Percentiles rank a stretch among this genome's conserved stretches.
These are phyloP conservation scores for Onthophagus sagittarius DNA, from an alignment of 2,888 invertebrate species.

Conservation along the genomic window DNA sequence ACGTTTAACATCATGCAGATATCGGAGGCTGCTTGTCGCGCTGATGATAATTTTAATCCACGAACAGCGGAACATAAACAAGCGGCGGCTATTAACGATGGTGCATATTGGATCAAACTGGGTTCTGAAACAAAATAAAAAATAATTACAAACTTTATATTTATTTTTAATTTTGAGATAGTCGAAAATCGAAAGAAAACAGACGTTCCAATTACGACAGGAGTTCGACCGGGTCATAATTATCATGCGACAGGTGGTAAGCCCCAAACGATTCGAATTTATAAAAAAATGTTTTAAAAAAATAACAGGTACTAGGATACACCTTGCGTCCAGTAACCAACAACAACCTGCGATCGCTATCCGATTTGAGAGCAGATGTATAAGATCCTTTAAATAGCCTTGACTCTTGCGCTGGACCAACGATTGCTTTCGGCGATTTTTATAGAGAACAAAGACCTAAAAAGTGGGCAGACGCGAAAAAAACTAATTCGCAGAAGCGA, in stretches of 20 bases:
- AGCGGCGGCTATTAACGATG: conserved; percentile 67
- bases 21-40: conserved; percentile 41
- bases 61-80: conserved; percentile 66
- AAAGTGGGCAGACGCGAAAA: not conserved
- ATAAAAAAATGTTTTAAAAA: not conserved
- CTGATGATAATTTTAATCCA: conserved; percentile 54
- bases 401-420: not conserved
- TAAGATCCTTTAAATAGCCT: not conserved
- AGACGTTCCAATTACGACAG: not conserved
- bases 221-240: not conserved
- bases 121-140: conserved; percentile 58
- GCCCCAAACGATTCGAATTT: not conserved
- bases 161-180: too few species aligned
- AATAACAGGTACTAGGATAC: not conserved
- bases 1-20: conserved; percentile 51
- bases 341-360: not conserved
- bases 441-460: not conserved
- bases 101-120: conserved; percentile 66
- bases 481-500: not conserved
- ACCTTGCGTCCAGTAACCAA: not conserved
- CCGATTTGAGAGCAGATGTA: not conserved
- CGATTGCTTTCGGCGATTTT: not conserved
- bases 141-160: too few species aligned
- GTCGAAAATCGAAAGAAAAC: not conserved
- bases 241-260: conserved; percentile 9